phyloP scores from a whole-genome alignment of 2,888 invertebrate genomes.

The Odontothrips loti region DNA sequence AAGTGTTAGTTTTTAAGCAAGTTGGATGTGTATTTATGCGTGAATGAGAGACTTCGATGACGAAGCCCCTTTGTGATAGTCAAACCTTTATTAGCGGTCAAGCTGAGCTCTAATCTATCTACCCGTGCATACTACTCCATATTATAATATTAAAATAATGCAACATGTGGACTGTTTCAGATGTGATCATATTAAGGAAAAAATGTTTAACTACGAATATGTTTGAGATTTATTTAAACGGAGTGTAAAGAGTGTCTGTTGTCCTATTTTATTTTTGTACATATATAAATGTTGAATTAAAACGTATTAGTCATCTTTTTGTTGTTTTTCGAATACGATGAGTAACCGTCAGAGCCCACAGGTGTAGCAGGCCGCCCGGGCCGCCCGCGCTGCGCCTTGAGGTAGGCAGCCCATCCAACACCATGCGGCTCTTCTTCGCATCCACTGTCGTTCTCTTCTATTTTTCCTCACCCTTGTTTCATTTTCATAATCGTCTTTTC shows the following conservation, averaged over 20 bases:
- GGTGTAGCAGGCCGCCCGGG: no score
- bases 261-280: neutral
- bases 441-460: no score
- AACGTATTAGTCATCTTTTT: neutral
- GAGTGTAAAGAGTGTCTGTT: neutral
- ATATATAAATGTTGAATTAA: neutral
- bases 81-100: no score
- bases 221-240: neutral
- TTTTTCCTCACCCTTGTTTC: no score
- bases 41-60: neutral
- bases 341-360: neutral
- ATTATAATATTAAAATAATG: neutral
- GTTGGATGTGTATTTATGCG: neutral
- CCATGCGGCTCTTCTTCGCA: neutral
- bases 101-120: no score
- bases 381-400: neutral
- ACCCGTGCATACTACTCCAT: neutral
- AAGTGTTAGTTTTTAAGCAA: neutral
- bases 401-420: neutral
- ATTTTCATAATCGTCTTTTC: no score
- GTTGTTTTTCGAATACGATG: neutral
- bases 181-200: neutral
- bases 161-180: slow-evolving; percentile 1
- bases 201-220: neutral
- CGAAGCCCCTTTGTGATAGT: neutral